These are phyloP conservation scores for Leptatherina wallacei DNA, from an alignment of 2,797 vertebrate species.

Conservation along the genomic window DNA sequence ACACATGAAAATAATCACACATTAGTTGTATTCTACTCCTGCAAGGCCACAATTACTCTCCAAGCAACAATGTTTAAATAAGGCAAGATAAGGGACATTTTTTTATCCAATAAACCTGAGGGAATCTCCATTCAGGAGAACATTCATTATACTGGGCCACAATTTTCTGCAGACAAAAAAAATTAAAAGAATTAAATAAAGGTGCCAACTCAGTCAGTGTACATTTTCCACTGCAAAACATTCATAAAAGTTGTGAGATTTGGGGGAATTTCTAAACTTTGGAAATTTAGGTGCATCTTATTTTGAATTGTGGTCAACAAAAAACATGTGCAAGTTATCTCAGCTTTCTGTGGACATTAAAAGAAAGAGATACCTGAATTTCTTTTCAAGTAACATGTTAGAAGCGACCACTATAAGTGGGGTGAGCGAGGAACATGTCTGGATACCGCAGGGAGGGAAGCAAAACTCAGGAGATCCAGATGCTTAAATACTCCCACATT, in stretches of 20 bases:
- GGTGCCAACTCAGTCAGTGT: conserved; percentile 25
- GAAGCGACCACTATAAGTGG: conserved; percentile 58
- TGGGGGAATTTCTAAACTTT: conserved; percentile 23
- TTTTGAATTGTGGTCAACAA: conserved; percentile 1
- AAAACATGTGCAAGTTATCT: neutral
- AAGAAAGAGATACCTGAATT: conserved; percentile 35
- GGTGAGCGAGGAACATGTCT: conserved; percentile 10
- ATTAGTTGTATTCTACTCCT: conserved; percentile 26
- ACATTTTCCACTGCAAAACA: conserved; percentile 18
- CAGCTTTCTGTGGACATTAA: conserved; percentile 1
- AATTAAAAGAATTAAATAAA: conserved; percentile 19
- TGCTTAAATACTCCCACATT: conserved; percentile 39
- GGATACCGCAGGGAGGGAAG: conserved; percentile 41
- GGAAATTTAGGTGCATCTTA: conserved; percentile 7
- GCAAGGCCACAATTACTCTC: conserved; percentile 61
- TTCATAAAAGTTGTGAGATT: conserved; percentile 11
- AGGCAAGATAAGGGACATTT: conserved; percentile 71
- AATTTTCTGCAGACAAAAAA: conserved; percentile 17
- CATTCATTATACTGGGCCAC: conserved; percentile 56
- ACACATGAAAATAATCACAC: conserved; percentile 20
- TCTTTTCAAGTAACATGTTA: conserved; percentile 47
- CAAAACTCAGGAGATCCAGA: conserved; percentile 42
- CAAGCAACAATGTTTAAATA: conserved; percentile 59
- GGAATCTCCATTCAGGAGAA: conserved; percentile 66
- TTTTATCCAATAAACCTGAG: conserved; percentile 71